Conservation (phyloP, 2,797 vertebrate genomes). For the Rhynchotus rufescens region DNA sequence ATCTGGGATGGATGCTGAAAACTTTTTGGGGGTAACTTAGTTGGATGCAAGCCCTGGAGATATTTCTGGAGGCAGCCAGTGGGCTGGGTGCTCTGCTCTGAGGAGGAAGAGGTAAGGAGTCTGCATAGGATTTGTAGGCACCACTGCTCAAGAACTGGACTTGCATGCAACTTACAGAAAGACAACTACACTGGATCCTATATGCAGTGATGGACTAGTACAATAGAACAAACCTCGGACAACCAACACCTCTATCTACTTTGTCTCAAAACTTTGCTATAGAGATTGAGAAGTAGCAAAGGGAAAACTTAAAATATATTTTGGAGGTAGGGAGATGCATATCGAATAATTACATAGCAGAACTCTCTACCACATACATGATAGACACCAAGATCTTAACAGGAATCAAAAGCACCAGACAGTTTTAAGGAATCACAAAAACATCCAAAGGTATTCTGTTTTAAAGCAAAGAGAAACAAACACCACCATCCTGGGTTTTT, state of each 20-base stretch:
- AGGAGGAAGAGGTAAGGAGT: not conserved
- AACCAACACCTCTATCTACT: not conserved
- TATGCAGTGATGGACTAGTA: not conserved
- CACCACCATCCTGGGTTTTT: not conserved
- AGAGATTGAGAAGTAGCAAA: not conserved
- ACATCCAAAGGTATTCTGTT: not conserved
- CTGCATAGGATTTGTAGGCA: not conserved
- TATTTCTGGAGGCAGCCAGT: not conserved
- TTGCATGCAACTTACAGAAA: not conserved
- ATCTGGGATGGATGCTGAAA: not conserved
- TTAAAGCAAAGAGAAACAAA: not conserved
- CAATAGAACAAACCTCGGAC: not conserved
- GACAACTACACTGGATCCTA: not conserved
- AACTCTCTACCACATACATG: not conserved
- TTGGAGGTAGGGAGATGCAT: not conserved
- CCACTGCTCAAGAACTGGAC: not conserved
- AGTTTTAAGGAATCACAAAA: not conserved
- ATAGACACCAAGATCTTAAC: not conserved
- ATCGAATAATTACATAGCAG: not conserved
- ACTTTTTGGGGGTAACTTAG: not conserved
- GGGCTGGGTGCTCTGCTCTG: not conserved
- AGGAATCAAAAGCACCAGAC: not conserved
- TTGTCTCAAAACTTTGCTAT: not conserved
- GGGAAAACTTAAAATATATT: not conserved
- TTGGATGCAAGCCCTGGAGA: not conserved